These are phyloP conservation scores for Speoplatyrhinus poulsoni DNA, from an alignment of 2,113 vertebrate species.

Conservation along the genomic window DNA sequence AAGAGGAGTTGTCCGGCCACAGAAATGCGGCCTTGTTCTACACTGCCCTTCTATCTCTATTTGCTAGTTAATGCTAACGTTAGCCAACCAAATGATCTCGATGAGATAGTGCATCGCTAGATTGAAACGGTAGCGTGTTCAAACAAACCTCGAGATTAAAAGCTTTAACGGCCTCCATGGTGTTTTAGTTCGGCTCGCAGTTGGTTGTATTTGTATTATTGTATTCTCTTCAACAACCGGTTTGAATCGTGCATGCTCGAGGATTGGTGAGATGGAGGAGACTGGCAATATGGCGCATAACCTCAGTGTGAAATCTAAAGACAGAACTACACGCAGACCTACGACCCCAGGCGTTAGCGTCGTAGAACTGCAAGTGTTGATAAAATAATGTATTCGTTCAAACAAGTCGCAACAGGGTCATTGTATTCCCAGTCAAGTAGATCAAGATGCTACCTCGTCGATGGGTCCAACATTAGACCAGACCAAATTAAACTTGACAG, in stretches of 20 bases:
- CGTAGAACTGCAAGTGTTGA: neutral
- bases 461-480: slow-evolving; percentile 4
- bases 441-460: too few species aligned
- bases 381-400: neutral
- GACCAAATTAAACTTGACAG: slow-evolving; percentile 16
- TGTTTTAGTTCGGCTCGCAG: slow-evolving; percentile 46
- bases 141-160: slow-evolving; percentile 84
- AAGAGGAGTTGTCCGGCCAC: neutral
- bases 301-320: slow-evolving; percentile 26
- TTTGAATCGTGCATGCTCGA: slow-evolving; percentile 68
- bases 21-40: slow-evolving; percentile 57
- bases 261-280: slow-evolving; percentile 72
- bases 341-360: slow-evolving; percentile 48
- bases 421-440: slow-evolving; percentile 39
- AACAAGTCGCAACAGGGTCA: neutral
- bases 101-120: neutral
- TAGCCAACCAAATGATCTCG: slow-evolving; percentile 29
- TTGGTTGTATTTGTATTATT: slow-evolving; percentile 50
- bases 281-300: slow-evolving; percentile 78
- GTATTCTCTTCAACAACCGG: slow-evolving; percentile 58
- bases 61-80: slow-evolving; percentile 49
- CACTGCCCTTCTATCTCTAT: slow-evolving; percentile 24
- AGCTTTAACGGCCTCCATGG: slow-evolving; percentile 83
- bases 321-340: slow-evolving; percentile 12
- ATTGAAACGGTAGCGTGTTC: slow-evolving; percentile 1